These are phyloP conservation scores for Drosophila silvestris DNA, from an alignment of 2,888 invertebrate genomes.

Conservation along the genomic window DNA sequence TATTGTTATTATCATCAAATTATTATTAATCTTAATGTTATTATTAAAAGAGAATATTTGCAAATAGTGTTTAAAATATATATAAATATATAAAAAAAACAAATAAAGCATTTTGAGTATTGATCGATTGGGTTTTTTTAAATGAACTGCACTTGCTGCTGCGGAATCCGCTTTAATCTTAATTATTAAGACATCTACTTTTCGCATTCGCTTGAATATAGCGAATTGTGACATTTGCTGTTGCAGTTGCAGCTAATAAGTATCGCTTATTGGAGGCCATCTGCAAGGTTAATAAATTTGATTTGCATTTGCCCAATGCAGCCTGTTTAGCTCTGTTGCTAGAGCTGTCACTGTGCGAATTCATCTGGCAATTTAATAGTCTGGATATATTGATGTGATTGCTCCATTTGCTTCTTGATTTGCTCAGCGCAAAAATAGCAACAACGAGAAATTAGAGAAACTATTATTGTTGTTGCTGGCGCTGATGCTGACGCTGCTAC, in stretches of 20 bases:
- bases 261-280: conserved; percentile 8
- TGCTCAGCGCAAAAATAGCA: not conserved
- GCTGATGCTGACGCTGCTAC: conserved; percentile 10
- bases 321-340: conserved; percentile 20
- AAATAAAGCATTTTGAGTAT: not conserved
- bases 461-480: conserved; percentile 14
- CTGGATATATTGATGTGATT: conserved; percentile 40
- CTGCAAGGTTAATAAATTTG: conserved; percentile 37
- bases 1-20: not conserved
- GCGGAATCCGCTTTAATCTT: not conserved
- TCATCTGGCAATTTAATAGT: conserved; percentile 42
- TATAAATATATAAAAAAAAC: no score
- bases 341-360: conserved; percentile 21
- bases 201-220: not conserved
- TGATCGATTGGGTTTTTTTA: not conserved
- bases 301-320: conserved; percentile 54
- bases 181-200: not conserved
- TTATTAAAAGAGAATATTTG: not conserved
- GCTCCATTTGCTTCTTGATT: conserved; percentile 35
- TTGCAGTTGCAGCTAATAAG: conserved; percentile 9
- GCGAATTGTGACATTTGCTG: not conserved
- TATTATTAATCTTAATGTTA: not conserved
- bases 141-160: not conserved
- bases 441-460: not conserved
- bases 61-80: not conserved